Evolutionary conservation across 1,140 invertebrate species (phyloP), one percentile per base, ranked within the genome.

Genomic region (Cydia amplana): DNA sequence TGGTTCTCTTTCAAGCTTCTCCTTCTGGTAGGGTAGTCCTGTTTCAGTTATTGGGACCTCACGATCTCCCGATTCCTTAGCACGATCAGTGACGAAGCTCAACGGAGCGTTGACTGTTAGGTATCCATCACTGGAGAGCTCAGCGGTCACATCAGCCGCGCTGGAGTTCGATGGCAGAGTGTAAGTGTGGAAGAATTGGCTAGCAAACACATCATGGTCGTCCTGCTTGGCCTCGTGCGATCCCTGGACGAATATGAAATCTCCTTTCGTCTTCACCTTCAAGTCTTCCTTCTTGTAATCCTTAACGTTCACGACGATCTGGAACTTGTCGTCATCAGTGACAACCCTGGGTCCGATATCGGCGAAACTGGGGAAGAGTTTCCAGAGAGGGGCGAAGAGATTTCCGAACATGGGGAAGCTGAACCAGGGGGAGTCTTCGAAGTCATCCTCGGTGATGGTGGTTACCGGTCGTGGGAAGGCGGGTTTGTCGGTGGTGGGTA

Each of bases 151-250:
- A 74, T 87, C 87, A 36, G 83, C 40, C 0, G 79, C 83, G 74
- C 82, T 90, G 0, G 86, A 79, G 81, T 93, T 93, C 0, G 72
- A 75, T 0, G 91, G 90, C 32, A 91, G 72, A 0, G 82, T 84
- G 77, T 92, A 93, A 0, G 90, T 92, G 73, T 93, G 89, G 86
- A 89, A 91, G 86, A 93, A 93, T 75, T 92, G 86, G 77, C 85
- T 90, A 12, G 90, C 91, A 51, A 90, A 88, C 10, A 91, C 43
- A 49, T 93, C 89, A 40, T 83, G 85, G 46, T 90, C 86, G 20
- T 86, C 85, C 25, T 88, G 83, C 49, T 90, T 90, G 18, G 86
- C 85, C 74, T 93, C 91, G 64, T 91, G 88, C 4, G 86, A 81
- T 25, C 91, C 91, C 79, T 91, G 85, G n/a, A 91, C 85, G 78